Evolutionary conservation across 2,797 vertebrate genomes (phyloP), one percentile per base, ranked within the genome.

Genomic region (Novumbra hubbsi): DNA sequence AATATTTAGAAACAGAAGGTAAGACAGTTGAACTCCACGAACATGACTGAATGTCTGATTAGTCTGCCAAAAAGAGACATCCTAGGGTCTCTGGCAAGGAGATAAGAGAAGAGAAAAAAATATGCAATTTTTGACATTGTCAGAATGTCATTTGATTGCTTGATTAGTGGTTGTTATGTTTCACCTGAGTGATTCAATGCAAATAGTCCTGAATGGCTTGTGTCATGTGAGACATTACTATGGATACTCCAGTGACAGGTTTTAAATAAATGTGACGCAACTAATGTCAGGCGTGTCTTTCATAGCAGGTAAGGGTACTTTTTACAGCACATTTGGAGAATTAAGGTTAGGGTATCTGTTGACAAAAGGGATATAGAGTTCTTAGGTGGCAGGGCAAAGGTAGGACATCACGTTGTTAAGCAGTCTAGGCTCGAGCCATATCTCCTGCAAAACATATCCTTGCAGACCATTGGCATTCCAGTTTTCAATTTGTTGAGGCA

Each of bases 21-120:
- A 80, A 85, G 75, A 81, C 84, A 81, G 86, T 84, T 86, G 85
- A 82, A 78, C 84, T 8, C 5, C 19, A 19, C 21, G 9, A 68
- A 74, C 65, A 17, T 63, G 76, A 80, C 74, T 77, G 71, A 81
- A 74, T 76, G 57, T 62, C 1, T 15, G 63, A 21, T 38, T 64
- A 62, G 78, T 85, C 83, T 87, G 8, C 84, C 78, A 84, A 75
- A 75, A 84, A 70, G 71, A 71, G 74, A 65, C 16, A 64, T 84
- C 73, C 76, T 80, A 72, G 78, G 48, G 68, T 63, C 81, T 41
- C 38, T 64, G 38, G 17, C 21, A 45, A 24, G 48, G 48, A 50
- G 68, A 48, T 24, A 41, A 48, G 34, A 50, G 57, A 41, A 69
- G 17, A 70, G 69, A 74, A 19, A 41, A 62, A 73, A 73, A 78